Evolutionary conservation across 2,113 vertebrate species (phyloP).

Genomic region (Myrmecobius fasciatus): DNA sequence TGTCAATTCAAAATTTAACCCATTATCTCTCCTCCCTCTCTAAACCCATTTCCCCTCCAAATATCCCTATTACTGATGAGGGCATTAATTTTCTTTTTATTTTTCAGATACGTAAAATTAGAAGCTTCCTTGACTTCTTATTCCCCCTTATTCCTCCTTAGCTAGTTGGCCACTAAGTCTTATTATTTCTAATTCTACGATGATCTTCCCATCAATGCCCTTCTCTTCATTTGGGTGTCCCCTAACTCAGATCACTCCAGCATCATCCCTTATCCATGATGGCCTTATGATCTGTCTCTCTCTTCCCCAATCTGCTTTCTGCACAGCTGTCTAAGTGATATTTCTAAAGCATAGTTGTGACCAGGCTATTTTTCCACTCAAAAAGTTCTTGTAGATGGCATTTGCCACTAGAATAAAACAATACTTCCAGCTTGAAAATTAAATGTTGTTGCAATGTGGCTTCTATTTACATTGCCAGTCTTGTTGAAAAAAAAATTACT

Average conservation of each 20-base stretch:
- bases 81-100: neutral
- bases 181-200: neutral
- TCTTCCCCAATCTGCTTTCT: neutral
- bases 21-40: neutral
- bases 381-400: neutral
- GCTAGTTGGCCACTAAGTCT: neutral
- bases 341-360: neutral
- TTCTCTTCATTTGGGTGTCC: neutral
- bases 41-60: neutral
- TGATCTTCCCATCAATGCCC: neutral
- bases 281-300: neutral
- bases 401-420: no score
- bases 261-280: neutral
- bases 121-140: neutral
- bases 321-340: neutral
- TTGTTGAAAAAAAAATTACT: no score
- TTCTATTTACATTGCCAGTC: no score
- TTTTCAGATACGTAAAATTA: neutral
- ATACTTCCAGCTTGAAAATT: no score
- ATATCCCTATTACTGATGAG: neutral
- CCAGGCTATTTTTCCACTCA: neutral
- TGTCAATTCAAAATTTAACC: neutral
- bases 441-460: no score
- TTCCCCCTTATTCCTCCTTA: neutral
- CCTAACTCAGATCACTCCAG: neutral